Evolutionary conservation across 2,113 vertebrate species (phyloP), one percentile per base, ranked within the genome.

Genomic region (Seriola rivoliana): DNA sequence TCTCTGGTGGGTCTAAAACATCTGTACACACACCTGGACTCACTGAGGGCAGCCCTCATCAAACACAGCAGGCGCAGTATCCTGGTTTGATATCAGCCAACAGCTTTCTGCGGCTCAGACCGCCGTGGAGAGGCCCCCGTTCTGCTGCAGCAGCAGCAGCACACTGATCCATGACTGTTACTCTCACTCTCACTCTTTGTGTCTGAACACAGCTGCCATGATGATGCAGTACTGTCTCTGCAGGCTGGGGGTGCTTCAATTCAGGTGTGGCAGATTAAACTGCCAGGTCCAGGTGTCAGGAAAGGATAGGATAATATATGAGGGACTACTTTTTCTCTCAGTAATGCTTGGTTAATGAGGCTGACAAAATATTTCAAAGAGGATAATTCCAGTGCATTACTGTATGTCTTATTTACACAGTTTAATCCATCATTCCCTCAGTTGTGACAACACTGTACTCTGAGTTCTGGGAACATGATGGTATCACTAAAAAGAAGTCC

Each of bases 1-100:
- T 54, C 59, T 55, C 13, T 23, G 38, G 48, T 29, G 10, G 50
- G 60, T 19, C 38, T 79, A 55, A 81, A 54, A 55, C 73, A 42
- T 65, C 46, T 4, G 32, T 5, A 50, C 42, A 23, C 64, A 75
- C 90, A 93, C 82, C 88, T 91, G 92, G 77, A 57, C 52, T 84
- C 21, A 71, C 50, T 89, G 79, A 63, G 81, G 84, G 89, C 77
- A 75, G 80, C 88, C 87, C 84, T 73, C 75, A 90, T 88, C 44
- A n/a, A n/a, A 52, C 38, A 71, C 63, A 46, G 60, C 64, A 66
- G n/a, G 12, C 71, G 50, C 75, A 66, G 36, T 65, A 58, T 64
- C 38, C 44, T 25, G n/a, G 44, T 78, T 57, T 87, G 48, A 88
- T 82, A 77, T 74, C n/a, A 34, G 76, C 66, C 48, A 32, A 2